Conservation (phyloP, 2,888 invertebrate genomes). For the Corbicula japonica region DNA sequence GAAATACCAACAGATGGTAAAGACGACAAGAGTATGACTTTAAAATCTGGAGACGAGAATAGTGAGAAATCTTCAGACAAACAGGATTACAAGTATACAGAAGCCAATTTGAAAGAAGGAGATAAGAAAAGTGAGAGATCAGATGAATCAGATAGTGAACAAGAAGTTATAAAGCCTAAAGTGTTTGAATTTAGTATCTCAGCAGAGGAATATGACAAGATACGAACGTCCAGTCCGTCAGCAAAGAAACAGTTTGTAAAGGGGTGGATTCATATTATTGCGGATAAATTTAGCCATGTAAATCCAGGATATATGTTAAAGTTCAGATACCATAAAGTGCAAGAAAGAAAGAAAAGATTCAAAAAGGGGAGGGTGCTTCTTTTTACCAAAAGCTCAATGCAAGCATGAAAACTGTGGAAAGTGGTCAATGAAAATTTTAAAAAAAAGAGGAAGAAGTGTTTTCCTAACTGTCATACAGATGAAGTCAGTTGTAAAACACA, state of each 20-base stretch:
- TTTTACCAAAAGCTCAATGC: constrained; percentile 1
- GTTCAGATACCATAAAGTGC: no score
- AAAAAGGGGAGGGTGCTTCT: neutral
- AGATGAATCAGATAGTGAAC: neutral
- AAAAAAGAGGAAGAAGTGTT: constrained; percentile 3
- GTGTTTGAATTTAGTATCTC: neutral
- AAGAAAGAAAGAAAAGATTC: no score
- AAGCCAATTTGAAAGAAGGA: neutral
- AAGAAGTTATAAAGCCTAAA: constrained; percentile 5
- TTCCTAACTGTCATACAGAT: constrained; percentile 1
- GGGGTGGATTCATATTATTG: constrained; percentile 4
- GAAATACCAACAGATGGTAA: neutral
- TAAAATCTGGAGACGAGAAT: neutral
- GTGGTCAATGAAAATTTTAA: constrained; percentile 1
- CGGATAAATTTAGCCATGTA: constrained; percentile 5
- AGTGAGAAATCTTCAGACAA: neutral
- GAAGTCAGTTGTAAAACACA: constrained; percentile 5
- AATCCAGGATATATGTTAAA: constrained; percentile 5
- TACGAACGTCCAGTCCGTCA: neutral
- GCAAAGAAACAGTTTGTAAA: constrained; percentile 4
- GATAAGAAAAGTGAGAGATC: no score
- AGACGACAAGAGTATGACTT: neutral
- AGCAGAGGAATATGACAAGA: constrained; percentile 6
- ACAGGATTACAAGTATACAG: neutral
- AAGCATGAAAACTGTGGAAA: constrained; percentile 1